Conservation (phyloP, 2,797 vertebrate genomes). For the Falco cherrug region DNA sequence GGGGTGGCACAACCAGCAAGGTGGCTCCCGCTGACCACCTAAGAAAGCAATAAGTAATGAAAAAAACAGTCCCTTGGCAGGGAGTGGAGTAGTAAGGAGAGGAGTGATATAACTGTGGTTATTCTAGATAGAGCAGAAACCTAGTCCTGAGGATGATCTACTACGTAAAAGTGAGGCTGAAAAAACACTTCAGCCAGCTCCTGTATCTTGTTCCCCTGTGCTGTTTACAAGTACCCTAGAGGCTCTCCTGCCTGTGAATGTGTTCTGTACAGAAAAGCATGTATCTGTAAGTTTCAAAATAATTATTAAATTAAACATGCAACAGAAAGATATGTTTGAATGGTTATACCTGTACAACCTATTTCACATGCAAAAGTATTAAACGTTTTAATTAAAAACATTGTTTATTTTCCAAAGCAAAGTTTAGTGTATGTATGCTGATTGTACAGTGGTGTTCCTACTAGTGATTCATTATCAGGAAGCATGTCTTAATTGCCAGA, state of each 20-base stretch:
- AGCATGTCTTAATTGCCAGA: background rate
- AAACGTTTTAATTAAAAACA: background rate
- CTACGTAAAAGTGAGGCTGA: background rate
- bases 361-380: background rate
- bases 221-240: background rate
- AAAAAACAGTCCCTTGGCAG: background rate
- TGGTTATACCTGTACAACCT: background rate
- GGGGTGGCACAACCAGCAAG: background rate
- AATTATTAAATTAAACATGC: background rate
- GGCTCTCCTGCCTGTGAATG: fast-evolving
- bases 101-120: background rate
- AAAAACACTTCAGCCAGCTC: background rate
- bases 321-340: background rate
- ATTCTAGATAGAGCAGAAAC: background rate
- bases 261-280: background rate
- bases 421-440: background rate
- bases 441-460: background rate
- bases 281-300: background rate
- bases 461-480: background rate
- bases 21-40: background rate
- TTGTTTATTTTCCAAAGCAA: fast-evolving
- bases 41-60: background rate
- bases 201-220: fast-evolving
- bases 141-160: background rate
- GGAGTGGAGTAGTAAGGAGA: background rate